These are phyloP conservation scores for Sebastes minor DNA, from an alignment of 2,797 vertebrate species.

Conservation along the genomic window DNA sequence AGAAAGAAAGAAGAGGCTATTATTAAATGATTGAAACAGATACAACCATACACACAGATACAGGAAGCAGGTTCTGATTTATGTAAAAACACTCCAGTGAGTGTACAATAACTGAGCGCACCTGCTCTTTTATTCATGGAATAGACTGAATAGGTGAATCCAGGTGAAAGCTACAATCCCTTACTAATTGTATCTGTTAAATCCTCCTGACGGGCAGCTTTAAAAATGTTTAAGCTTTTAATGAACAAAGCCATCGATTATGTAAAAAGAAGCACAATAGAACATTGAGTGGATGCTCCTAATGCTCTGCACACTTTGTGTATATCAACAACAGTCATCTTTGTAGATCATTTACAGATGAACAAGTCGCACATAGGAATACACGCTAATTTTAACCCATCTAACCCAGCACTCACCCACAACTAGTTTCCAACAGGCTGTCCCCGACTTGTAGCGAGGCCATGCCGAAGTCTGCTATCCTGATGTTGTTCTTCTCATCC, in stretches of 20 bases:
- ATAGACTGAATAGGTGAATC: background rate
- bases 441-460: conserved; percentile 93
- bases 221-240: background rate
- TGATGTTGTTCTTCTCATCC: conserved; percentile 94
- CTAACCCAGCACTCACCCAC: conserved; percentile 75
- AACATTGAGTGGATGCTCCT: background rate
- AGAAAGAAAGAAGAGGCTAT: background rate
- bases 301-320: background rate
- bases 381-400: background rate
- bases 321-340: background rate
- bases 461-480: conserved; percentile 94
- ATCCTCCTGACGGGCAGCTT: background rate
- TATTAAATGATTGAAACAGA: background rate
- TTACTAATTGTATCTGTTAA: conserved; percentile 4
- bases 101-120: background rate
- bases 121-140: background rate
- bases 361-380: background rate
- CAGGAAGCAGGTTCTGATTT: background rate
- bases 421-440: conserved; percentile 91
- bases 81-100: background rate
- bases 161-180: conserved; percentile 11
- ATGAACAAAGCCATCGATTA: background rate
- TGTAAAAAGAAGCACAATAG: background rate
- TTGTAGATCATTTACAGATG: background rate
- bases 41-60: background rate